phyloP scores from a whole-genome alignment of 2,888 invertebrate genomes.

The Rhagium mordax region DNA sequence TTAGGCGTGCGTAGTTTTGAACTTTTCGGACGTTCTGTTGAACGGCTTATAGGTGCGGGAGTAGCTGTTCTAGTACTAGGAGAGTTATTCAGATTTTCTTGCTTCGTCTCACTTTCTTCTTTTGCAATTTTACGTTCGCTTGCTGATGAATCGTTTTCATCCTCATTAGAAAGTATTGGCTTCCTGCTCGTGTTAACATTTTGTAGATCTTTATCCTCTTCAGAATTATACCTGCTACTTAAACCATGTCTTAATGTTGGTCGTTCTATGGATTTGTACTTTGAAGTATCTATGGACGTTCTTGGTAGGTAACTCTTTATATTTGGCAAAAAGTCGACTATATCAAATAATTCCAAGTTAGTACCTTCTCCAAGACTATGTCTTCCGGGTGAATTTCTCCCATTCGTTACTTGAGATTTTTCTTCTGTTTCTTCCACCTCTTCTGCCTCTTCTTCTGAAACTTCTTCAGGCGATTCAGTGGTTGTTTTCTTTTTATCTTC shows the following conservation, averaged over 20 bases:
- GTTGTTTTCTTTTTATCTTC: conserved; percentile 57
- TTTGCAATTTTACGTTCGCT: not conserved
- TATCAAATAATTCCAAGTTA: conserved; percentile 64
- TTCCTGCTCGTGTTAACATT: conserved; percentile 15
- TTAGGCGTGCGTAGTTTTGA: not conserved
- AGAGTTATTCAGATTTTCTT: not conserved
- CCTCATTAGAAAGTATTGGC: not conserved
- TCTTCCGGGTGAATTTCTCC: conserved; percentile 63
- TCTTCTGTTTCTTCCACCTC: conserved; percentile 51
- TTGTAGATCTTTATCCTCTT: conserved; percentile 33
- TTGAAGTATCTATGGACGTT: conserved; percentile 66
- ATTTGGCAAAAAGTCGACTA: conserved; percentile 65
- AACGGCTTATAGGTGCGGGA: conserved; percentile 37
- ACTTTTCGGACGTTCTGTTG: not conserved
- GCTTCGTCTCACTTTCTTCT: conserved; percentile 6
- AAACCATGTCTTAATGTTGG: conserved; percentile 54
- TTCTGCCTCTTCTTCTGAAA: conserved; percentile 48
- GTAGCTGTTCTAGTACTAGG: conserved; percentile 21
- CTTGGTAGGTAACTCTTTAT: conserved; percentile 62
- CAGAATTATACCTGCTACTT: conserved; percentile 59
- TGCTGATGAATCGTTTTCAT: not conserved
- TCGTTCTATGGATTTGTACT: conserved; percentile 67
- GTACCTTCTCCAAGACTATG: conserved; percentile 41
- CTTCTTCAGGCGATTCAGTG: conserved; percentile 52
- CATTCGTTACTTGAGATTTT: conserved; percentile 44